Evolutionary conservation across 2,113 vertebrate genomes (phyloP), one percentile per base, ranked within the genome.

Genomic region (Chloropsis hardwickii): DNA sequence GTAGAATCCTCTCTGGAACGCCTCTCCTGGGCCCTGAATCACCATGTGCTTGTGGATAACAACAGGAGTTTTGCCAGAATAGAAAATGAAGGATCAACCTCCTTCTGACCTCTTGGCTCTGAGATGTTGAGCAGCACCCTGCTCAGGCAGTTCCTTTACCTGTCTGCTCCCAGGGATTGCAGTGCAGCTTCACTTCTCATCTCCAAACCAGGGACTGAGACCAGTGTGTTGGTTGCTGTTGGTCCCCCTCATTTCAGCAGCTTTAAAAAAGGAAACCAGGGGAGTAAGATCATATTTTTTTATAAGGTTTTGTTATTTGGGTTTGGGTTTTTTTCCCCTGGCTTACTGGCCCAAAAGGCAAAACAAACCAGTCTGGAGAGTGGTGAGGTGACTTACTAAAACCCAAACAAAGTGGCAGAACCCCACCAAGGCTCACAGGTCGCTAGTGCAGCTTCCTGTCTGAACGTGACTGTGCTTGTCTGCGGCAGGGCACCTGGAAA

Each of bases 301-400:
- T 6, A 37, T 58, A 73, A 57, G 5, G 12, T 78, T 42, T 24
- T 54, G 11, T 62, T 61, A 22, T 47, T 61, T 77, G 31, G 39
- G 21, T 27, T 74, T 76, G 10, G 15, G 1, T 1, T 54, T 74
- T 22, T 11, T 50, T 44, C 2, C 33, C 42, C 91, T 93, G 89
- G 35, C 79, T 96, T 54, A 18, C 12, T 50, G 31, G 45, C 50
- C 79, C 35, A 86, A 62, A 97, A 97, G 79, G 50, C 92, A 96
- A 97, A 95, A 56, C 79, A 94, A 96, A 95, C 57, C 91, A 82
- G 65, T 89, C 88, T 97, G 73, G 91, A 96, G 92, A 95, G 82
- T 81, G 53, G 84, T 58, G 39, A 82, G 10, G 48, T 86, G 88
- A 89, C 89, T 62, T 92, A 13, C 4, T 54, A 35, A 88, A 85